A percentile compares a stretch with the other conserved stretches of the same genome.
Evolutionary conservation across 2,797 vertebrate species (phyloP).

Genomic region (Galago senegalensis): DNA sequence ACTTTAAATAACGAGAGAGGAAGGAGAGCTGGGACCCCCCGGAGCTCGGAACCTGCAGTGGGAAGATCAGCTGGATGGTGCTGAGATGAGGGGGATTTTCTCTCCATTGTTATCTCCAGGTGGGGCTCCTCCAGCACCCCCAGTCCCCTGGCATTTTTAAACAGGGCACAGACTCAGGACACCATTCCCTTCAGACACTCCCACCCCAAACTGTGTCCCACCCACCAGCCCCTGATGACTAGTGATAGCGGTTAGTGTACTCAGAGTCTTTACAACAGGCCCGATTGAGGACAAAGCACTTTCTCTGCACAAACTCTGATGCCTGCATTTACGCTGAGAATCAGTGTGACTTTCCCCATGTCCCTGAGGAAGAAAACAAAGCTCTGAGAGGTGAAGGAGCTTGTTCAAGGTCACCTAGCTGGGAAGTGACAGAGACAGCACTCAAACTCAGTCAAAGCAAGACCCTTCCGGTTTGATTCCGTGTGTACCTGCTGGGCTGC

Average conservation of each 20-base stretch:
- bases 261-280: no score
- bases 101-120: neutral
- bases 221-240: neutral
- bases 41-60: conserved; percentile 58
- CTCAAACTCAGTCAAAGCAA: neutral
- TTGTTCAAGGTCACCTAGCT: neutral
- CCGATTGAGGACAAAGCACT: neutral
- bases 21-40: conserved; percentile 37
- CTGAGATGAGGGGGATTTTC: neutral
- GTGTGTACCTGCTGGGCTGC: neutral
- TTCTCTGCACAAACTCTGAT: neutral
- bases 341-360: neutral
- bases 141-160: neutral
- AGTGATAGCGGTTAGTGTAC: accelerated
- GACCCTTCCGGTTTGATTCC: neutral
- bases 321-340: neutral
- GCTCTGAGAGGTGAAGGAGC: neutral
- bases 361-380: neutral
- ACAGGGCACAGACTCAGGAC: neutral
- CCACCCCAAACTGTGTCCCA: accelerated
- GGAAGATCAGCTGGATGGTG: neutral
- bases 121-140: neutral
- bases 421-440: neutral
- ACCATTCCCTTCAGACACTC: neutral
- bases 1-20: conserved; percentile 83